Base-by-base conservation (phyloP, 2,888 invertebrate genomes). In the Drosophila kambysellisi region DNA sequence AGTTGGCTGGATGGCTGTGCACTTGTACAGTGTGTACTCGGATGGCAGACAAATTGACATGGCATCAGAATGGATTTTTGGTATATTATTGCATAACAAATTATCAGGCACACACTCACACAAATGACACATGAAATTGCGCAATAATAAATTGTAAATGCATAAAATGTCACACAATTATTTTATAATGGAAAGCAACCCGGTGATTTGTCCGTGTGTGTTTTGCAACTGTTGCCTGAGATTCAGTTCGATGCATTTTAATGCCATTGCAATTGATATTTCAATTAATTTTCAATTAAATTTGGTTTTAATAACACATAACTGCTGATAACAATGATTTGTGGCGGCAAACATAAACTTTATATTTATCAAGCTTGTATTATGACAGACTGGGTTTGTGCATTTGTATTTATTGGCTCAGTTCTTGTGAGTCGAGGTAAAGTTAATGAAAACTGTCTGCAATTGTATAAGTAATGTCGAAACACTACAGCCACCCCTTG, bases 241-340 rank as follows among this genome's bases (percentile, higher is more conserved):
- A 50, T 60, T 64, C 64, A 54, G 63, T 56, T 68, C 33, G 70
- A 63, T 64, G 71, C 70, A 73, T 76, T 83, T 82, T 74, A 82
- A 70, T 82, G 74, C 74, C 83, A 79, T 62, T 83, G 81, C 85
- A 74, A 84, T 84, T 84, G 83, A 87, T 84, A 83, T 84, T 87
- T 87, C 83, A 84, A 84, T 84, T 84, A 84, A 84, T 84, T 87
- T 84, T 84, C 87, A 84, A 84, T 84, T 84, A 84, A 82, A 83
- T 84, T 78, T 68, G 77, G 77, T 79, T 81, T 83, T 76, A 83
- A 83, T 83, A 77, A 72, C 69, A 59, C 61, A 73, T 69, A 82
- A 69, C 25, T 64, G 35, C 62, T 51, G 62, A 73, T 60, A 52
- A 52, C 33, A 17, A 70, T 69, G 64, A 64, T 74, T 77, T 71